These are phyloP conservation scores for Channa maculata DNA, from an alignment of 2,113 vertebrate genomes.

Conservation along the genomic window DNA sequence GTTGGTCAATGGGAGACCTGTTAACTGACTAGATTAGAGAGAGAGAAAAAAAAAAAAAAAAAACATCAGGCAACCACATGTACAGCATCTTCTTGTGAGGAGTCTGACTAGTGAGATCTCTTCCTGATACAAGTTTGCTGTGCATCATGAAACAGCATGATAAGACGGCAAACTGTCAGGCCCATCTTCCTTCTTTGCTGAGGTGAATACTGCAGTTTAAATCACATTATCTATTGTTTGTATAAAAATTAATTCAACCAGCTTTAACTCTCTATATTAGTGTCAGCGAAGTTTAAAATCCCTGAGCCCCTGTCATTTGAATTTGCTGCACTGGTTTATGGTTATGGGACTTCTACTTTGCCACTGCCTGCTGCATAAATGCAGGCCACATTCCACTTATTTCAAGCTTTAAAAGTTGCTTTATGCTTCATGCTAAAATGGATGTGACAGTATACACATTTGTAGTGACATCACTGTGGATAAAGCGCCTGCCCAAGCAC, in stretches of 20 bases:
- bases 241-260: background rate
- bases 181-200: conserved; percentile 31
- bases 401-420: conserved; percentile 15
- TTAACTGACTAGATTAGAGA: conserved; percentile 41
- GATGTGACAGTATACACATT: conserved; percentile 16
- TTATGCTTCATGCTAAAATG: conserved; percentile 23
- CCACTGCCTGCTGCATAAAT: background rate
- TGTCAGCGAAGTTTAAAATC: conserved; percentile 4
- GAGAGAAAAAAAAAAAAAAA: conserved; percentile 40
- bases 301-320: conserved; percentile 31
- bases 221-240: too few relatives aligned
- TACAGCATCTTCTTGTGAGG: conserved; percentile 16
- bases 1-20: conserved; percentile 2
- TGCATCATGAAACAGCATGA: conserved; percentile 19
- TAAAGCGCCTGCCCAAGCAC: conserved; percentile 1
- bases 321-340: conserved; percentile 13
- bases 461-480: background rate
- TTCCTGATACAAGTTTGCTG: conserved; percentile 17
- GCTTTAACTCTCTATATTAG: conserved; percentile 4
- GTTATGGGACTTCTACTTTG: conserved; percentile 13
- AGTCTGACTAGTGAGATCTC: conserved; percentile 24
- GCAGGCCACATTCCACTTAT: conserved; percentile 14
- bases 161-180: conserved; percentile 34
- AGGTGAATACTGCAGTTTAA: conserved; percentile 19
- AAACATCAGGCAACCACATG: conserved; percentile 25